Conservation (phyloP, 2,113 vertebrate genomes). For the Ivindomyrus marchei region DNA sequence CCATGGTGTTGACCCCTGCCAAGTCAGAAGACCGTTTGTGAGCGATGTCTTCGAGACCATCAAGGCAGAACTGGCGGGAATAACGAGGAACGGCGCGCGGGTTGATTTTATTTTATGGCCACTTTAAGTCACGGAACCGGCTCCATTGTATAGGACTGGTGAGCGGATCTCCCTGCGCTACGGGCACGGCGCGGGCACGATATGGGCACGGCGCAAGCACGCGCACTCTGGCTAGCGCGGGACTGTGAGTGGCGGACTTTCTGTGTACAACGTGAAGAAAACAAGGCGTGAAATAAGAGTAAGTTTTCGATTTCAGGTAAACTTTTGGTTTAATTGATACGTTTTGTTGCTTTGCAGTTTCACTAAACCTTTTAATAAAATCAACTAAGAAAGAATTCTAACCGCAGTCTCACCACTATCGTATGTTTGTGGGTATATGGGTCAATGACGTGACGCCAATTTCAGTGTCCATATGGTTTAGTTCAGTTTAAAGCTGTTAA, state of each 20-base stretch:
- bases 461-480: background rate
- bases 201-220: background rate
- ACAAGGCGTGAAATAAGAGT: background rate
- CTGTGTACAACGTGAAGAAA: background rate
- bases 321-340: background rate
- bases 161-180: background rate
- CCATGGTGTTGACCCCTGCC: background rate
- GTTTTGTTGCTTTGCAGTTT: background rate
- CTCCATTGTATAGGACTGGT: too few relatives aligned
- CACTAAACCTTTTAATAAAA: background rate
- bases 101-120: background rate
- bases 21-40: background rate
- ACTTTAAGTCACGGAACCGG: background rate
- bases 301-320: background rate
- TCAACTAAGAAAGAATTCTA: background rate
- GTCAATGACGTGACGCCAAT: background rate
- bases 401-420: background rate
- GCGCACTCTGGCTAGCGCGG: background rate
- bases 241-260: background rate
- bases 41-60: background rate
- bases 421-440: background rate
- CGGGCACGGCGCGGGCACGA: background rate
- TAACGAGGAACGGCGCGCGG: background rate
- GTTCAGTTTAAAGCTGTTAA: background rate
- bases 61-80: background rate